Evolutionary conservation across 2,113 vertebrate species (phyloP), one percentile per base, ranked within the genome.

Genomic region (Calyptommatus sinebrachiatus): DNA sequence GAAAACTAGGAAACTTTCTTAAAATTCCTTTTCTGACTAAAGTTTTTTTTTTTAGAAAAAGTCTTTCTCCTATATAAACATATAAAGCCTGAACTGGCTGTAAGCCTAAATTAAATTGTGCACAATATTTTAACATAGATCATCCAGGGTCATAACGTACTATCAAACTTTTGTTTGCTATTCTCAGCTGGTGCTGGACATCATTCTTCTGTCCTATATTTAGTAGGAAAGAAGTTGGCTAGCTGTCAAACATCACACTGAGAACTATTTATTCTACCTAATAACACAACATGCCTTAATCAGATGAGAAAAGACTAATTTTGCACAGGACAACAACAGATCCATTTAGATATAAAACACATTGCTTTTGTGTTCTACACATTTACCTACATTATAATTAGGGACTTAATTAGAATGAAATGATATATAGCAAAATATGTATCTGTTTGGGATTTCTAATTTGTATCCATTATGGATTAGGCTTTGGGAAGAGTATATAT

Each of bases 141-240:
- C 46, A 84, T 35, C 14, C n/a, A 60, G 70, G 60, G 68, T 82
- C 73, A 83, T 31, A 80, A 61, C 83, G 76, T 81, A 77, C 5
- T 73, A 83, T 83, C 68, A 75, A 85, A 79, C 45, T 83, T 76
- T 24, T 70, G 72, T 81, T 65, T 73, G 80, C 61, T 85, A 67
- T 86, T 88, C 86, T 88, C 85, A 86, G 68, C 80, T 81, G 79
- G 5, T 62, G 8, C 78, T 73, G 84, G 82, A 85, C 70, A 86
- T 80, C 67, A 84, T 63, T 87, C 29, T 85, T 80, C 82, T 20
- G 72, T 69, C 87, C 85, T 87, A 22, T 88, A 85, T 91, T 86
- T 85, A 89, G 73, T 67, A 78, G 73, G 72, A n/a, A 81, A 83
- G 67, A 68, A 67, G 45, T 77, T 84, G 80, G 50, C 41, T 88